Evolutionary conservation across 2,113 vertebrate species (phyloP), one percentile per base, ranked within the genome.

Genomic region (Silurus glanis): DNA sequence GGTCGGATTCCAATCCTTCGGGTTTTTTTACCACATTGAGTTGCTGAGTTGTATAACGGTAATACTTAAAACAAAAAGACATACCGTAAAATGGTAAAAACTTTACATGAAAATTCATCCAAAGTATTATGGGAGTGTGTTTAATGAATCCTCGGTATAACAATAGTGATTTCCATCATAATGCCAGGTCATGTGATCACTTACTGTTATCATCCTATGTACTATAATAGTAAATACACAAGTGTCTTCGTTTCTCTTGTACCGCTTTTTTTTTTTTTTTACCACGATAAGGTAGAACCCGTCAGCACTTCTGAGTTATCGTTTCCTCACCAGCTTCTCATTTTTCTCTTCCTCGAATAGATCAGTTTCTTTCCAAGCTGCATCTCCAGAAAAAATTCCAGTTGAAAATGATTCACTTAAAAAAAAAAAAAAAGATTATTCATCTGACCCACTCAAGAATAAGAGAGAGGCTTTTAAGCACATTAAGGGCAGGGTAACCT

Each of bases 1-100:
- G 93, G 94, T 94, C 81, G 75, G 87, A 81, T 84, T 28, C 37
- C 10, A 37, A 12, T 37, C 9, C 45, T 61, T 80, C 9, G 4
- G 78, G 17, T 25, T n/a, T 55, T n/a, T 55, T 78, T 80, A 80
- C 9, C 55, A 23, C 4, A 79, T 45, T 45, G 16, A 61, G 37
- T 80, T 80, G 45, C 56, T 61, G 23, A 59, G 55, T 56, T 59
- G 9, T 45, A 61, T 37, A 58, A 58, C 25, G 37, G 25, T 58
- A 21, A 56, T 58, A 58, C n/a, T 17, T 59, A 16, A 8, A 59
- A 59, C 78, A 80, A 59, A 80, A 80, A 9, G 13, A 19, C 16
- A 80, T 12, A 21, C 75, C 75, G 28, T 25, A 6, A 37, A 78
- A 56, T 25, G n/a, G 13, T 28, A 59, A 59, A 51, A 75, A 23